Base-by-base conservation (phyloP, 2,113 vertebrate species). In the Sinocyclocheilus anshuiensis region DNA sequence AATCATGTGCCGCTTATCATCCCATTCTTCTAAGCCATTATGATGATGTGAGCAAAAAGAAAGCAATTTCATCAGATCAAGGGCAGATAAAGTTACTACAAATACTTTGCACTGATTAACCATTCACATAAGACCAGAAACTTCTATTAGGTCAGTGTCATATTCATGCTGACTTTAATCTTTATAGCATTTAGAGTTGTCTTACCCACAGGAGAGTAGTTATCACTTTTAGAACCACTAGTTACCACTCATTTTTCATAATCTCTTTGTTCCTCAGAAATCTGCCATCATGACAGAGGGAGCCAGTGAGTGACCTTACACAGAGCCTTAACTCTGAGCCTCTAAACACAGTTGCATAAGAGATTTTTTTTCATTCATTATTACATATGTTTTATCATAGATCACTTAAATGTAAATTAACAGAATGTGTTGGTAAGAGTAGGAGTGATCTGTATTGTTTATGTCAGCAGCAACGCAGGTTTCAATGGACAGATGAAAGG, bases 211-310 rank as follows among this genome's bases (percentile, higher is more conserved):
- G 13, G 13, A 8, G 26, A 69, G 12, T 15, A 72, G 67, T 36
- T 20, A 72, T 7, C 71, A 45, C 71, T 74, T 74, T 45, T 39
- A 72, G 33, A 72, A 72, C 36, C 7, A 72, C 53, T 55, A 50
- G 48, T 50, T 13, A 55, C 53, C 53, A 20, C 53, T 61, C 1
- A n/a, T n/a, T 61, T 61, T 61, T n/a, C 57, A 61, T 61, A 61
- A n/a, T 74, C 36, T 72, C 39, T 24, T n/a, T 80, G 22, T 80
- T 80, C 2, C 33, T 61, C 55, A 42, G 33, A 11, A 39, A 15
- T 0, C 2, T 2, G 3, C 24, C 0, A 6, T 3, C 7, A 1
- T 61, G 55, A 4, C 11, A 15, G 3, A 9, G 20, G 20, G 33
- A 61, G 12, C 20, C 20, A 61, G 77, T 80, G 12, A 80, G 77